Percentiles rank a stretch among this genome's conserved stretches.
phyloP scores from a whole-genome alignment of 2,888 invertebrate species.

The Hirtodrosophila alboralis region DNA sequence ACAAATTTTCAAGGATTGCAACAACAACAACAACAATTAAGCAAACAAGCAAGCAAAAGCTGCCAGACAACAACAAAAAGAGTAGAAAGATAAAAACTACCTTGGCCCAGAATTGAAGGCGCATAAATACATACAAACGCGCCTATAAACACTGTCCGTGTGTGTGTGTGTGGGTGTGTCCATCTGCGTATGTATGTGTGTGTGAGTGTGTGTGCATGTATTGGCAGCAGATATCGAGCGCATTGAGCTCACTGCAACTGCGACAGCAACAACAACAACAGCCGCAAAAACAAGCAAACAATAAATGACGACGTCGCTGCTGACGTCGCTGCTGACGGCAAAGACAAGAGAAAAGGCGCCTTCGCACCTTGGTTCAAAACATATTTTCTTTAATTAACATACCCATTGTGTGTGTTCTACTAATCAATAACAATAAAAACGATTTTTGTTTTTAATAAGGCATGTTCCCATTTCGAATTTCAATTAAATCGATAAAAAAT shows the following conservation, averaged over 20 bases:
- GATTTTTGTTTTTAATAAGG: no score
- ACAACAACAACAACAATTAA: conserved; percentile 53
- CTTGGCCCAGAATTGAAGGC: conserved; percentile 79
- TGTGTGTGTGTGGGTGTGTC: conserved; percentile 49
- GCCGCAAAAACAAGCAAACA: conserved; percentile 53
- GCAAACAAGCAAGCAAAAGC: conserved; percentile 46
- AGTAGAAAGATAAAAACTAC: conserved; percentile 80
- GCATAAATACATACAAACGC: conserved; percentile 68
- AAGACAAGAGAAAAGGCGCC: conserved; percentile 38
- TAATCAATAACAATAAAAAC: no score
- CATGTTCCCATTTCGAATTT: no score
- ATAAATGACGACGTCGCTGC: conserved; percentile 59
- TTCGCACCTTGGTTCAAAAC: conserved; percentile 34
- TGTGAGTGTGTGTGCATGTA: conserved; percentile 45
- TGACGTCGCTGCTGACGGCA: conserved; percentile 22
- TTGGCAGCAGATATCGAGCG: conserved; percentile 72
- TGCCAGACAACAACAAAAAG: conserved; percentile 52
- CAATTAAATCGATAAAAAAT: no score
- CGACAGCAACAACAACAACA: conserved; percentile 27
- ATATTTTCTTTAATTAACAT: conserved; percentile 6
- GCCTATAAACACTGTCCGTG: conserved; percentile 61
- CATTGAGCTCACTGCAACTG: conserved; percentile 48
- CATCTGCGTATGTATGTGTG: conserved; percentile 30
- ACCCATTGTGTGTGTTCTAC: no score
- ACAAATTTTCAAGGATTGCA: conserved; percentile 72